These are phyloP conservation scores for Ptyas mucosa DNA, from an alignment of 2,113 vertebrate species.

Conservation along the genomic window DNA sequence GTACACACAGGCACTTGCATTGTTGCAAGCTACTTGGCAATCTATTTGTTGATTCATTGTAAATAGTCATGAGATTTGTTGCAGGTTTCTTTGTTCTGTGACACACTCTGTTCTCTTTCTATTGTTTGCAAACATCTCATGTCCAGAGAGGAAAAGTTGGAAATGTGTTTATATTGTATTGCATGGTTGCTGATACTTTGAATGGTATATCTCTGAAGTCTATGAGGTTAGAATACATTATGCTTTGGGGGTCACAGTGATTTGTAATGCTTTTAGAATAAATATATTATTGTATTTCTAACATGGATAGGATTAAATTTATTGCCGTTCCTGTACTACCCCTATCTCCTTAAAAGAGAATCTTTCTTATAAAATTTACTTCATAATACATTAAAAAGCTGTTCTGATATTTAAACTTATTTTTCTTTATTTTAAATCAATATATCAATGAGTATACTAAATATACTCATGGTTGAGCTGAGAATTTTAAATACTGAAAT, in stretches of 20 bases:
- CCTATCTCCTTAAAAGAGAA: neutral
- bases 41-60: neutral
- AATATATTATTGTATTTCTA: neutral
- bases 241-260: neutral
- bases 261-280: neutral
- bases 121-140: neutral
- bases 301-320: neutral
- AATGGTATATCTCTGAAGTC: neutral
- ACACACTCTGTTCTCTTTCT: neutral
- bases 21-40: neutral
- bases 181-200: neutral
- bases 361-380: neutral
- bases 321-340: neutral
- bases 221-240: neutral
- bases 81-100: constrained; percentile 3
- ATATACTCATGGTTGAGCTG: neutral
- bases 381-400: neutral
- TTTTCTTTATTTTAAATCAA: neutral
- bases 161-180: neutral
- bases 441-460: neutral
- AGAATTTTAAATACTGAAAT: neutral
- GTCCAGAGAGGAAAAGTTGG: neutral
- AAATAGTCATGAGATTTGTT: neutral
- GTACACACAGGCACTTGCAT: neutral
- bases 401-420: neutral